Evolutionary conservation across 2,113 vertebrate species (phyloP).

Genomic region (Gadus chalcogrammus): DNA sequence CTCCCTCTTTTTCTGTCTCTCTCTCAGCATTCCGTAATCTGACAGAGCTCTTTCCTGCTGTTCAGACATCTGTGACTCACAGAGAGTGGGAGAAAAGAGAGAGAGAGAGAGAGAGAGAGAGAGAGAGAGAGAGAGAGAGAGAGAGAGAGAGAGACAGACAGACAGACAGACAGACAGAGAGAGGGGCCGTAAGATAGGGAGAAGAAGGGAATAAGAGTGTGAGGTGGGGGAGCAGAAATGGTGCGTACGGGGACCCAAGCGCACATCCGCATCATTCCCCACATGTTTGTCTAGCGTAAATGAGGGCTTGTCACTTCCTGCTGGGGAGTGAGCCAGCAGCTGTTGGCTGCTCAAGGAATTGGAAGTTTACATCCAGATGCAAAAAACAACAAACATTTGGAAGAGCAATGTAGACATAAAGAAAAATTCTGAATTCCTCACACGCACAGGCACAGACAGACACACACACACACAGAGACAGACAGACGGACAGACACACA

Average conservation of each 20-base stretch:
- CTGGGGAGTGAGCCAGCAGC: constrained; percentile 49
- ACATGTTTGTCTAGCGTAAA: constrained; percentile 55
- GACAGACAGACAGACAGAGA: too few relatives aligned
- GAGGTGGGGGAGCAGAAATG: neutral
- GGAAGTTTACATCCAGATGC: constrained; percentile 28
- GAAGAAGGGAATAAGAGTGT: neutral
- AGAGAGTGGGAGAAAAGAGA: neutral
- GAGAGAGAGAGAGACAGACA: too few relatives aligned
- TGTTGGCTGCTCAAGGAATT: constrained; percentile 43
- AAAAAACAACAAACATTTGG: too few relatives aligned
- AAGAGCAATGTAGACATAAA: neutral
- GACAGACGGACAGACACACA: neutral
- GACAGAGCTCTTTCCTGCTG: constrained; percentile 60
- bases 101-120: neutral
- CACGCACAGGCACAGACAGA: neutral
- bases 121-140: constrained; percentile 6
- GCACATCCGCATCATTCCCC: constrained; percentile 44
- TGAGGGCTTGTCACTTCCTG: constrained; percentile 44
- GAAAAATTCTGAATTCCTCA: neutral
- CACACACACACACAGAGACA: constrained; percentile 3
- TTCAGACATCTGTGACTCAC: constrained; percentile 59
- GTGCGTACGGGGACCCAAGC: constrained; percentile 28
- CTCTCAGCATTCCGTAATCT: constrained; percentile 34
- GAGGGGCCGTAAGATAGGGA: constrained; percentile 7
- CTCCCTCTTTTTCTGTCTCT: constrained; percentile 15